Base-by-base conservation (phyloP, 2,888 invertebrate species). In the Graphium colonna region DNA sequence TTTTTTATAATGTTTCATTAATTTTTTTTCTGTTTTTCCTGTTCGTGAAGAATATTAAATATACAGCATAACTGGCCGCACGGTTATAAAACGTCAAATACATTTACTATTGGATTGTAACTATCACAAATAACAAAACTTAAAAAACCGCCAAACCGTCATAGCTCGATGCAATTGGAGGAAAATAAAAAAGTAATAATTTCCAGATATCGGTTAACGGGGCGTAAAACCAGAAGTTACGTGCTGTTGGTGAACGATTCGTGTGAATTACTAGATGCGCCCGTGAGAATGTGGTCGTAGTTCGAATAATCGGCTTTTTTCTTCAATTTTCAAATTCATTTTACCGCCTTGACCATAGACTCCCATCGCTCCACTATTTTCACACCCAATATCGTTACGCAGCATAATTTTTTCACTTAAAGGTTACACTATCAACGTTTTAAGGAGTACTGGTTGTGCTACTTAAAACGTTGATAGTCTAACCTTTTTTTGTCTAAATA, bases 191-290 rank as follows among this genome's bases (percentile, higher is more conserved):
- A 60, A 65, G 62, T 61, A 60, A 61, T 64, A 63, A 67, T 60
- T 61, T 16, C 48, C 8, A 49, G 60, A 57, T 62, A 52, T 56
- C 55, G 61, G 62, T 55, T 84, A 85, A 84, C 85, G 78, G 84
- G 82, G 74, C 85, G 82, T 82, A 72, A 79, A 84, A 82, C 85
- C 86, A 76, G 77, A 67, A 75, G 77, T 60, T 75, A 78, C 82
- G 81, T 79, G 81, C 67, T 68, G 65, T 60, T 68, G 65, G 68
- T 68, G 65, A 61, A 66, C 67, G 67, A 75, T 77, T 74, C 75
- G 79, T 82, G 83, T 79, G 81, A 82, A 81, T 71, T 58, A 50
- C 54, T 50, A 50, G 33, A 45, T 52, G 39, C 50, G 57, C 59
- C 73, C 82, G 83, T 83, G 83, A 79, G 83, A 83, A 82, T 79